Evolutionary conservation across 2,113 vertebrate genomes (phyloP), one percentile per base, ranked within the genome.

Genomic region (Nansenia antarctica): DNA sequence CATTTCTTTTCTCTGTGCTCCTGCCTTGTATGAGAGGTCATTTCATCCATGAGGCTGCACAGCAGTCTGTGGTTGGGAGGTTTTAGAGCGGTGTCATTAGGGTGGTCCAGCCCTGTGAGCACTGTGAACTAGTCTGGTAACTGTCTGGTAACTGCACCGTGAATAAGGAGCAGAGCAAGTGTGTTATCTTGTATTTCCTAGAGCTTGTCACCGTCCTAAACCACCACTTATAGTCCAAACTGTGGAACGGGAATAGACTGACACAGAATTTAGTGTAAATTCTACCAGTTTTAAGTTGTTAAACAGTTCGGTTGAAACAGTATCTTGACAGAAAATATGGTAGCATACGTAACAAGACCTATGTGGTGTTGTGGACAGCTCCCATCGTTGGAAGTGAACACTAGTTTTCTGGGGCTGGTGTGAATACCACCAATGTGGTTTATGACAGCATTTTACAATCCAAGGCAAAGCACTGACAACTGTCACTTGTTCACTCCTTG

Each of bases 351-450:
- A 37, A 11, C 11, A 37, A 37, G n/a, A n/a, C 11, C 5, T 37
- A 11, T 37, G 35, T 11, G 11, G 11, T 5, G n/a, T 27, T n/a
- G 54, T 31, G 26, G 15, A 57, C 2, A 14, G 11, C 27, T 31
- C 55, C 18, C 1, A 14, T 30, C 14, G 3, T 58, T 57, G 34
- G 22, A 55, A 37, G 27, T 32, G 12, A 45, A 62, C 47, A 2
- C 29, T 3, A 12, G 42, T 73, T 67, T 64, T 70, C 47, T 39
- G 7, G 60, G 34, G 29, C 26, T 54, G 4, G 29, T 77, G 74
- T 77, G 65, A 81, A 82, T 58, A 27, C 71, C 55, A 74, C 71
- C 67, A 73, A 18, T 45, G 73, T 61, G 12, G 39, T 75, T 84
- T 67, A 72, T 78, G 39, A 66, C 57, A 52, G 45, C 37, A 22